Conservation (phyloP, 2,797 vertebrate species). For the Pseudochaenichthys georgianus region DNA sequence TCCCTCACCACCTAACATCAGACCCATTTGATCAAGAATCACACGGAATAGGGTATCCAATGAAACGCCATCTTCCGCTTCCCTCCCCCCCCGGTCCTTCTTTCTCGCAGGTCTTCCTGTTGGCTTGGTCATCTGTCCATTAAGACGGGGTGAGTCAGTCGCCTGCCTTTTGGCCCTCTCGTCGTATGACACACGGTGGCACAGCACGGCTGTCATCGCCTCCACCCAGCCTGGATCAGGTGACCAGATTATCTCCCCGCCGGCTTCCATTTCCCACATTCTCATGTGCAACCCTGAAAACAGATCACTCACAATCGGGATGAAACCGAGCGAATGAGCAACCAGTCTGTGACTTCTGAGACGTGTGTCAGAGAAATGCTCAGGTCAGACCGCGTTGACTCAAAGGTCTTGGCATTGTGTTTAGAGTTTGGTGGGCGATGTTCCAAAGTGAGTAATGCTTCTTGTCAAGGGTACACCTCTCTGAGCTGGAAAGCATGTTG, state of each 20-base stretch:
- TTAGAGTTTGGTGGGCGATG: slow-evolving; percentile 34
- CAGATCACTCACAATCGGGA: slow-evolving; percentile 62
- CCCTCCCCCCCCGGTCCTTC: neutral
- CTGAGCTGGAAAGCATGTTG: slow-evolving; percentile 33
- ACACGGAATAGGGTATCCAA: slow-evolving; percentile 49
- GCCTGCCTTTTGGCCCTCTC: slow-evolving; percentile 77
- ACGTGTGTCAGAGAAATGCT: slow-evolving; percentile 58
- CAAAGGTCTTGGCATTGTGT: slow-evolving; percentile 31
- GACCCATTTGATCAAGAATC: slow-evolving; percentile 54
- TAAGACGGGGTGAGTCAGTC: slow-evolving; percentile 70
- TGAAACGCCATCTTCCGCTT: slow-evolving; percentile 51
- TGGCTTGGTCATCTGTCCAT: slow-evolving; percentile 67
- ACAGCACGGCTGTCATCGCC: slow-evolving; percentile 77
- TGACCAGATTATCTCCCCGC: slow-evolving; percentile 74
- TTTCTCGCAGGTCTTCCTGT: slow-evolving; percentile 35
- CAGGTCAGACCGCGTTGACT: slow-evolving; percentile 47
- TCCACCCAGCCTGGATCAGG: slow-evolving; percentile 69
- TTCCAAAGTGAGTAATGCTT: slow-evolving; percentile 37
- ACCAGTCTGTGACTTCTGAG: slow-evolving; percentile 30
- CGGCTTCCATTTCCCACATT: slow-evolving; percentile 74
- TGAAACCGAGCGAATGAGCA: slow-evolving; percentile 42
- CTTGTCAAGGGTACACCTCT: slow-evolving; percentile 30
- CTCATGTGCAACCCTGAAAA: slow-evolving; percentile 65
- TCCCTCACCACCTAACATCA: slow-evolving; percentile 34
- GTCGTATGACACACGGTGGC: slow-evolving; percentile 80